Evolutionary conservation across 1,140 invertebrate species (phyloP).

Genomic region (Drosophila lowei): DNA sequence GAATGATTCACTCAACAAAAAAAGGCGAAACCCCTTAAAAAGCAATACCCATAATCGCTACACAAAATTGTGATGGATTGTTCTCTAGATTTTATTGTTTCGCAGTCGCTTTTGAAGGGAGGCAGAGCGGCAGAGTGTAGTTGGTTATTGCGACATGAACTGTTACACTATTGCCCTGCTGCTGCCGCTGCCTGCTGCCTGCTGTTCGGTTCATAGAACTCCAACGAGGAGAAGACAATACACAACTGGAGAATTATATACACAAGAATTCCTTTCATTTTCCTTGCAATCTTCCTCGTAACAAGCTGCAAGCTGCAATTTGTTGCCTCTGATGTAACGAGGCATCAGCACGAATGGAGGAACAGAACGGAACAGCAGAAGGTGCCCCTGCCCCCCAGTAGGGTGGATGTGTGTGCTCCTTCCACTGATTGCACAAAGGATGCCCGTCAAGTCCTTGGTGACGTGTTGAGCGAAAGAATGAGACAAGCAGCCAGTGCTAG

Average conservation of each 20-base stretch:
- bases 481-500: slow-evolving; percentile 47
- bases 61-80: slow-evolving; percentile 38
- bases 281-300: slow-evolving; percentile 40
- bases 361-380: slow-evolving; percentile 12
- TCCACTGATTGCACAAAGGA: slow-evolving; percentile 74
- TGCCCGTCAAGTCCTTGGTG: slow-evolving; percentile 76
- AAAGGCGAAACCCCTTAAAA: slow-evolving; percentile 9
- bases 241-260: slow-evolving; percentile 45
- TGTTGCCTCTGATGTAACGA: slow-evolving; percentile 40
- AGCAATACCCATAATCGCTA: slow-evolving; percentile 29
- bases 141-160: slow-evolving; percentile 16
- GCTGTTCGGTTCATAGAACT: slow-evolving; percentile 11
- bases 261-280: slow-evolving; percentile 18
- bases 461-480: slow-evolving; percentile 72
- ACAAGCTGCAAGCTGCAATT: slow-evolving; percentile 58
- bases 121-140: neutral
- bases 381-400: neutral
- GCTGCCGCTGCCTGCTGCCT: neutral
- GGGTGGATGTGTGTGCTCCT: slow-evolving; percentile 37
- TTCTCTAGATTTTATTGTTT: slow-evolving; percentile 17
- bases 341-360: slow-evolving; percentile 44
- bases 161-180: slow-evolving; percentile 28
- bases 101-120: slow-evolving; percentile 5
- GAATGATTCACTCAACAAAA: slow-evolving; percentile 12
- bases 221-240: slow-evolving; percentile 42